phyloP scores from a whole-genome alignment of 2,113 vertebrate species.

The Elaphurus davidianus region DNA sequence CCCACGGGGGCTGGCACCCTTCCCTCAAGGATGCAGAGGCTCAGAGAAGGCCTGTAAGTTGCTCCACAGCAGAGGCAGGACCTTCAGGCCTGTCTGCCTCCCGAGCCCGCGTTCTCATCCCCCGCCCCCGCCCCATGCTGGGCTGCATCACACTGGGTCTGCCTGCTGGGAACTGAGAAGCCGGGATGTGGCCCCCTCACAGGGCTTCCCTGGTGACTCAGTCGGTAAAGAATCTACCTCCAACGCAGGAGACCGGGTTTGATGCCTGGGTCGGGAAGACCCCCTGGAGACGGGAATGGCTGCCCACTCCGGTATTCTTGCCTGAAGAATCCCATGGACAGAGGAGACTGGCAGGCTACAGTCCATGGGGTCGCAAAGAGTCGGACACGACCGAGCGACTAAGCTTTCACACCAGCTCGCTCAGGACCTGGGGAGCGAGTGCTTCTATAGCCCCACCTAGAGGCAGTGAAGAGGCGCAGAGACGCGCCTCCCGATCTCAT shows the following conservation, averaged over 20 bases:
- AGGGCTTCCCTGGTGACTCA: not conserved
- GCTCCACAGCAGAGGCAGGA: not conserved
- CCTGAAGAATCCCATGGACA: not conserved
- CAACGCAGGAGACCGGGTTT: not conserved
- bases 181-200: not conserved
- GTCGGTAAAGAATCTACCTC: not conserved
- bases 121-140: fast-evolving
- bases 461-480: not conserved
- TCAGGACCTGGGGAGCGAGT: not conserved
- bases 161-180: not conserved
- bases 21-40: not conserved
- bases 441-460: not conserved
- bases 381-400: not conserved
- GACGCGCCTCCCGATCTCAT: too few relatives aligned
- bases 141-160: not conserved
- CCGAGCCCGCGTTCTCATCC: not conserved
- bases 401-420: not conserved
- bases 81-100: not conserved
- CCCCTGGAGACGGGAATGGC: not conserved
- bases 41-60: not conserved
- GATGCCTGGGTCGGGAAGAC: not conserved
- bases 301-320: not conserved
- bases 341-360: not conserved
- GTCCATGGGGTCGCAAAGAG: not conserved
- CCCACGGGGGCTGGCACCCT: not conserved